Evolutionary conservation across 1,140 invertebrate species (phyloP).

Genomic region (Pachyrhynchus sulphureomaculatus): DNA sequence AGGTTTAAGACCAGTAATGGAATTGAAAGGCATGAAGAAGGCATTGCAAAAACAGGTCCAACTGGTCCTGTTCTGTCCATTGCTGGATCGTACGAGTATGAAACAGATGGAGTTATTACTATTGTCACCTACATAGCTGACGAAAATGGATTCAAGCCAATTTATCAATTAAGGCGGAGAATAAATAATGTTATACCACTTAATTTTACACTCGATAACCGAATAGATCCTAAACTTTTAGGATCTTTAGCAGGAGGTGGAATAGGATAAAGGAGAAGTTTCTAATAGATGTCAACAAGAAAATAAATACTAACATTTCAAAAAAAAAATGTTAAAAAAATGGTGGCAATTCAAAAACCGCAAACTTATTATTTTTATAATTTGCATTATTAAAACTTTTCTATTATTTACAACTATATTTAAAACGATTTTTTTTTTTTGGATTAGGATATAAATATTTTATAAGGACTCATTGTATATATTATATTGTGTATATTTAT

Average conservation of each 20-base stretch:
- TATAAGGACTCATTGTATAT: too few species aligned
- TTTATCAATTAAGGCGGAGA: neutral
- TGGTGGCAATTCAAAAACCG: too few species aligned
- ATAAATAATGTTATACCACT: neutral
- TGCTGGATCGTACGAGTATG: slow-evolving; percentile 5
- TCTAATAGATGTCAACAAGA: too few species aligned
- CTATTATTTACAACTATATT: too few species aligned
- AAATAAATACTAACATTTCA: too few species aligned
- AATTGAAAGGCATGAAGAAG: slow-evolving; percentile 4
- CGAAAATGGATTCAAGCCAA: slow-evolving; percentile 5
- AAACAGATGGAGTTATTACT: slow-evolving; percentile 8
- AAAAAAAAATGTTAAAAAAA: too few species aligned
- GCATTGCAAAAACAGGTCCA: neutral
- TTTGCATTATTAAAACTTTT: too few species aligned
- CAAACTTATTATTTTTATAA: too few species aligned
- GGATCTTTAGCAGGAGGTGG: slow-evolving; percentile 10
- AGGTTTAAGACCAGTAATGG: slow-evolving; percentile 7
- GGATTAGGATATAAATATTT: too few species aligned
- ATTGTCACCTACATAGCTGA: slow-evolving; percentile 8
- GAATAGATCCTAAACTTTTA: slow-evolving; percentile 9
- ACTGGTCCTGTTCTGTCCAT: neutral
- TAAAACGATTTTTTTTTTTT: too few species aligned
- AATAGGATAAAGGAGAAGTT: neutral
- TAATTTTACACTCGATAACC: slow-evolving; percentile 5
- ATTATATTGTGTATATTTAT: too few species aligned